phyloP scores from a whole-genome alignment of 2,797 vertebrate genomes.

The Heliangelus exortis region DNA sequence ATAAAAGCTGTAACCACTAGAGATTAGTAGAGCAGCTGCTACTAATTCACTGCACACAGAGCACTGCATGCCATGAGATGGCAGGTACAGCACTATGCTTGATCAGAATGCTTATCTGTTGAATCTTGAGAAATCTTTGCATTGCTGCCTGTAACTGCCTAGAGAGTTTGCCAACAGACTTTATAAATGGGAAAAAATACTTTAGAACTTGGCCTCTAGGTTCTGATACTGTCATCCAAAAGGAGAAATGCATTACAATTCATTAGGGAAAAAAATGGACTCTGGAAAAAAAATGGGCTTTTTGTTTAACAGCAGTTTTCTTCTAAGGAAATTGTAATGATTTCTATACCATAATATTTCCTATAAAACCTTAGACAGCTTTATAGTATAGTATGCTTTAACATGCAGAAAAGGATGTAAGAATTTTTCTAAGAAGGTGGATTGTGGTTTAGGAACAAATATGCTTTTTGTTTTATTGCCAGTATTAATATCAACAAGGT shows the following conservation, averaged over 20 bases:
- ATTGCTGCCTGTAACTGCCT: neutral
- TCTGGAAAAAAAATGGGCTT: neutral
- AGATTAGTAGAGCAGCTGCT: neutral
- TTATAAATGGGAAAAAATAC: neutral
- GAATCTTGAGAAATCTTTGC: neutral
- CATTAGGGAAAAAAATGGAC: neutral
- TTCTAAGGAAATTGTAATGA: neutral
- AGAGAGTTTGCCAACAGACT: neutral
- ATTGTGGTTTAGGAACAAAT: neutral
- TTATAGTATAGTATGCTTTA: neutral
- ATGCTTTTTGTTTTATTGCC: neutral
- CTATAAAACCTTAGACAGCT: neutral
- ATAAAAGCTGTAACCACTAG: neutral
- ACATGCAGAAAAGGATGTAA: neutral
- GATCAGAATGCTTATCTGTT: neutral
- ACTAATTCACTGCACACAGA: neutral
- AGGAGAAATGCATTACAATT: neutral
- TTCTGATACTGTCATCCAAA: conserved; percentile 32
- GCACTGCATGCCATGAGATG: neutral
- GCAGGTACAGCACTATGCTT: neutral
- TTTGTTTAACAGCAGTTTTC: neutral
- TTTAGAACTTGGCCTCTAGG: neutral
- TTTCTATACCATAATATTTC: neutral
- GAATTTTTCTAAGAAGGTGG: neutral
- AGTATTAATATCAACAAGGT: neutral